Conservation (phyloP, 2,888 invertebrate species). For the Chironomus tentans region DNA sequence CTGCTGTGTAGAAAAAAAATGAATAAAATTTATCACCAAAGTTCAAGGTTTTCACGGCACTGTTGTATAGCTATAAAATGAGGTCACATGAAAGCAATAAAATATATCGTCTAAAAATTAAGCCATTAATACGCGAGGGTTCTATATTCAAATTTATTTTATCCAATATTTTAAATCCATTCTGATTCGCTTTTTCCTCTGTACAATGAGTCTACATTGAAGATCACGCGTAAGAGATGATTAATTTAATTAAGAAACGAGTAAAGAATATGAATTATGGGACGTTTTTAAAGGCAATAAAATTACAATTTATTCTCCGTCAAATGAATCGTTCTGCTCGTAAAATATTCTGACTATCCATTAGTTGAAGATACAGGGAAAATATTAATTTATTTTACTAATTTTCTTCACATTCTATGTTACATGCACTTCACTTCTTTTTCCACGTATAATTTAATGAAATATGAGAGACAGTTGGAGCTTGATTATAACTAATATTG, state of each 20-base stretch:
- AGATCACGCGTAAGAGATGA: neutral
- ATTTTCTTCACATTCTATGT: no score
- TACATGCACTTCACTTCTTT: no score
- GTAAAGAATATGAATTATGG: neutral
- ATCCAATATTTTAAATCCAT: neutral
- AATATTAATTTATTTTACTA: no score
- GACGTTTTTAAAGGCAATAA: conserved; percentile 13
- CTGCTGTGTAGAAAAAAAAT: neutral
- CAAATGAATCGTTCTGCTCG: neutral
- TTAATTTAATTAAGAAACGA: neutral
- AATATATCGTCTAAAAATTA: neutral
- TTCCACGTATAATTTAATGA: no score
- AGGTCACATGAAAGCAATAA: neutral
- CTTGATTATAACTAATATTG: no score
- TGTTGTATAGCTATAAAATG: neutral
- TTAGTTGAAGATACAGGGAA: no score
- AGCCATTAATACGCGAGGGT: neutral
- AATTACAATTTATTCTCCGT: conserved; percentile 20
- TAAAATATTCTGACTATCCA: neutral
- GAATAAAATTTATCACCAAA: neutral
- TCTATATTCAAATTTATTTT: neutral
- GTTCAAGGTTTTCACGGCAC: neutral
- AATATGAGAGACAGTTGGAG: no score
- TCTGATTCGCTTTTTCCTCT: neutral
- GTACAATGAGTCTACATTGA: neutral